Percentiles rank a stretch among this genome's conserved stretches.
Conservation (phyloP, 2,113 vertebrate genomes). For the Aegithalos caudatus region DNA sequence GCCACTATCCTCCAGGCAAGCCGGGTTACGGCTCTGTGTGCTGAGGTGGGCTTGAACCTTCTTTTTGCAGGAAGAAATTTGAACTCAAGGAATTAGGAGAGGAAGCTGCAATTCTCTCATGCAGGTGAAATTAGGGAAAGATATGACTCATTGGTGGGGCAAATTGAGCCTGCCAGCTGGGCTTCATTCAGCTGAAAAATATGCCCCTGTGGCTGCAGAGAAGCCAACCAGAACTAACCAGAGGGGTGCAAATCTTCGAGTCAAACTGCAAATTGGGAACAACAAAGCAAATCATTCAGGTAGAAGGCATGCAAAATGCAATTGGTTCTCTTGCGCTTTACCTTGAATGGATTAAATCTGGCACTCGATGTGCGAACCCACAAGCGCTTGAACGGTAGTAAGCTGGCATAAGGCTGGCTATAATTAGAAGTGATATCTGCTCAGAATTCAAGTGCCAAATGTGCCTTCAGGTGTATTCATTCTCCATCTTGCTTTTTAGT, state of each 20-base stretch:
- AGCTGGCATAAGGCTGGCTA: constrained; percentile 60
- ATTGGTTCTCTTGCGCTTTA: constrained; percentile 28
- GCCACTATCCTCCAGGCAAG: not conserved
- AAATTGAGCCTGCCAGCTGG: constrained; percentile 61
- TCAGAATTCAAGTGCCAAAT: constrained; percentile 58
- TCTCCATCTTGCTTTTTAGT: constrained; percentile 62
- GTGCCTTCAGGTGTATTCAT: constrained; percentile 59
- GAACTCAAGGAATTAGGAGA: not conserved
- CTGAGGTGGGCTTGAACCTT: not conserved
- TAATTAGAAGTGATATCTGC: constrained; percentile 63
- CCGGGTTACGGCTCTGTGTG: not conserved
- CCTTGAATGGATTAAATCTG: constrained; percentile 62
- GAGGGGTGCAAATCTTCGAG: constrained; percentile 65
- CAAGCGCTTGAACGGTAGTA: constrained; percentile 36
- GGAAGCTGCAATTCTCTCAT: constrained; percentile 15
- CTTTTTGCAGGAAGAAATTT: not conserved
- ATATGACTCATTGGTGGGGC: constrained; percentile 55
- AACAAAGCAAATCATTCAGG: constrained; percentile 64
- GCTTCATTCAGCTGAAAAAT: constrained; percentile 65
- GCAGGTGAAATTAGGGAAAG: constrained; percentile 43
- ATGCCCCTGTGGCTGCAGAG: constrained; percentile 39
- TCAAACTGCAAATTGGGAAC: constrained; percentile 62
- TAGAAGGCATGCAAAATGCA: constrained; percentile 64
- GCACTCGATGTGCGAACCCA: constrained; percentile 22
- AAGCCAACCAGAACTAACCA: constrained; percentile 60